These are phyloP conservation scores for Limnephilus lunatus DNA, from an alignment of 2,888 invertebrate genomes.

Conservation along the genomic window DNA sequence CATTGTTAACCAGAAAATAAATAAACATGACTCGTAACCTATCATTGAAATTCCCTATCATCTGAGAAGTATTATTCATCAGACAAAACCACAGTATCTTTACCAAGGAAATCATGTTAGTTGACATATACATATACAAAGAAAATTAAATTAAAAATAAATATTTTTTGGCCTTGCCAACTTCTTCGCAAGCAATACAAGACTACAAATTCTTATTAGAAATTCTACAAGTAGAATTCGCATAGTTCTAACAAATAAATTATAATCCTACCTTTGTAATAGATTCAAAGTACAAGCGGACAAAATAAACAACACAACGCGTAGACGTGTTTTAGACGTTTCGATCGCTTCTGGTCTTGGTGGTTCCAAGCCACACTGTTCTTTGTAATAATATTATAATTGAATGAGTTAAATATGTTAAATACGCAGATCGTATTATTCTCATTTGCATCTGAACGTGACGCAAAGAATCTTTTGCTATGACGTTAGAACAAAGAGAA, in stretches of 20 bases:
- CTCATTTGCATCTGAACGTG: neutral
- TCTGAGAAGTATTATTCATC: too few species aligned
- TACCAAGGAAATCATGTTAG: too few species aligned
- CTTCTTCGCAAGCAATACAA: neutral
- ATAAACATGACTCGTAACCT: too few species aligned
- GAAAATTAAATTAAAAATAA: neutral
- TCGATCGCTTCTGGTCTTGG: neutral
- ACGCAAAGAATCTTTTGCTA: neutral
- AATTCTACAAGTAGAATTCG: neutral
- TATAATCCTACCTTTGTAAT: neutral
- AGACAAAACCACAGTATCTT: too few species aligned
- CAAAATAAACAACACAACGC: neutral
- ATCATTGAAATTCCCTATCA: too few species aligned
- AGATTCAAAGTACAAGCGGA: neutral
- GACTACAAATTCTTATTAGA: neutral
- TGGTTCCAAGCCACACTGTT: neutral
- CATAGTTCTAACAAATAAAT: neutral
- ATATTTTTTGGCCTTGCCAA: neutral
- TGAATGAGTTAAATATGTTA: neutral
- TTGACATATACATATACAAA: neutral
- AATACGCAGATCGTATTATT: neutral
- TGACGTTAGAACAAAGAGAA: neutral
- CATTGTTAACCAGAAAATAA: too few species aligned
- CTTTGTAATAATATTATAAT: neutral
- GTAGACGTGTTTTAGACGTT: neutral